A percentile compares a stretch with the other conserved stretches of the same genome.
Conservation (phyloP, 2,888 invertebrate species). For the Acleris laterana region DNA sequence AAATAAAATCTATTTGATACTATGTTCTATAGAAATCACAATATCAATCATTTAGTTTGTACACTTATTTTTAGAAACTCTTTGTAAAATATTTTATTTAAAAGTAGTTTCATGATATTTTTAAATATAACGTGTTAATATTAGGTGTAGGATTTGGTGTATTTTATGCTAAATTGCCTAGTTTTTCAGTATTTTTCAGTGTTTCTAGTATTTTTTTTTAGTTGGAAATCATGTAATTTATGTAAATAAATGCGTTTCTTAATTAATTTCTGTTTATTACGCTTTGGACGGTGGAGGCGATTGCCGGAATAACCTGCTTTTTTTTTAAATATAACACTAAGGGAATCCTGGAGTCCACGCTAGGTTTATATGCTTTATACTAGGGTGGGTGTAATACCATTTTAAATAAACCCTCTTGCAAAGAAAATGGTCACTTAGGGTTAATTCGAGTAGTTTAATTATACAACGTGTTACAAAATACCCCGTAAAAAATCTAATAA, state of each 20-base stretch:
- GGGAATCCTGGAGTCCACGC: too few species aligned
- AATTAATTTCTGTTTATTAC: conserved; percentile 25
- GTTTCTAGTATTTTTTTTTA: neutral
- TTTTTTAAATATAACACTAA: conserved; percentile 17
- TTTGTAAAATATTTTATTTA: neutral
- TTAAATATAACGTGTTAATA: conserved; percentile 3
- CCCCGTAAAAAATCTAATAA: too few species aligned
- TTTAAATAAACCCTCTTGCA: too few species aligned
- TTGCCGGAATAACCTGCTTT: conserved; percentile 18
- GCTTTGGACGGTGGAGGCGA: conserved; percentile 29
- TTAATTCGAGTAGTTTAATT: too few species aligned
- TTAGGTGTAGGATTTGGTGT: neutral
- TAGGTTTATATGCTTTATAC: too few species aligned
- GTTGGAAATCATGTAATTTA: conserved; percentile 19
- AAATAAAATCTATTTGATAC: too few species aligned
- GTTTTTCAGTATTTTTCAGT: neutral
- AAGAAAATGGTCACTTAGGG: too few species aligned
- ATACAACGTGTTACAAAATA: too few species aligned
- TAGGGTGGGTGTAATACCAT: too few species aligned
- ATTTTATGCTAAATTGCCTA: neutral
- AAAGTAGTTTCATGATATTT: conserved; percentile 3
- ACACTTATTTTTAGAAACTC: neutral
- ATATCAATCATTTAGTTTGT: neutral
- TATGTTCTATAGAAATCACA: too few species aligned
- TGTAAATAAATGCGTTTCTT: conserved; percentile 35